Conservation (phyloP, 35 echinoderm and acorn worm genomes). For the Heliocidaris tuberculata region DNA sequence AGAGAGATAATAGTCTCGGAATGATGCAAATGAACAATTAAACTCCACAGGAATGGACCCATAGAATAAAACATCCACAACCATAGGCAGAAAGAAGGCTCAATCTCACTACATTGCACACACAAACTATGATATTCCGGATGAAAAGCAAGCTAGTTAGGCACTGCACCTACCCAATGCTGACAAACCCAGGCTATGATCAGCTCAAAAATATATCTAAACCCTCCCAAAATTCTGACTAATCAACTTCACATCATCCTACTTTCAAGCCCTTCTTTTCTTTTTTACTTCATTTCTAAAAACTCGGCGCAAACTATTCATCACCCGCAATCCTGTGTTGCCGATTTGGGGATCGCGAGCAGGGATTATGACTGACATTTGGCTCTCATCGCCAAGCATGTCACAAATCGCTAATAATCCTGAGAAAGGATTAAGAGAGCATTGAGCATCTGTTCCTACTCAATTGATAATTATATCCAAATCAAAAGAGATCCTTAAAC, state of each 20-base stretch:
- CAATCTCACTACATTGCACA: not conserved
- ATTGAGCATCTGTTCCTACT: conserved; percentile 11
- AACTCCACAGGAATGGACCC: not conserved
- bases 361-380: not conserved
- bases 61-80: not conserved
- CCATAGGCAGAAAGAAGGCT: not conserved
- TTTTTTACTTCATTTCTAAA: not conserved
- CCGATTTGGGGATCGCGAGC: not conserved
- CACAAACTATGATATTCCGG: not conserved
- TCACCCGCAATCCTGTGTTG: not conserved
- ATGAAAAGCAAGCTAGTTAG: not conserved
- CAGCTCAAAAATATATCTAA: not conserved
- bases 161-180: not conserved
- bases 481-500: not conserved
- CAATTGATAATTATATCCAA: conserved; percentile 35
- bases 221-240: not conserved
- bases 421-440: not conserved
- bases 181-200: not conserved
- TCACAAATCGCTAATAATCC: conserved; percentile 6
- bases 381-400: conserved; percentile 14
- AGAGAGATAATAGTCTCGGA: not conserved
- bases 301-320: conserved; percentile 5
- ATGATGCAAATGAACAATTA: not conserved
- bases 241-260: conserved; percentile 17
- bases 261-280: not conserved